Evolutionary conservation across 30 jellyfish, hydroid and myxozoan species (phyloP).

Genomic region (Cassiopea andromeda): DNA sequence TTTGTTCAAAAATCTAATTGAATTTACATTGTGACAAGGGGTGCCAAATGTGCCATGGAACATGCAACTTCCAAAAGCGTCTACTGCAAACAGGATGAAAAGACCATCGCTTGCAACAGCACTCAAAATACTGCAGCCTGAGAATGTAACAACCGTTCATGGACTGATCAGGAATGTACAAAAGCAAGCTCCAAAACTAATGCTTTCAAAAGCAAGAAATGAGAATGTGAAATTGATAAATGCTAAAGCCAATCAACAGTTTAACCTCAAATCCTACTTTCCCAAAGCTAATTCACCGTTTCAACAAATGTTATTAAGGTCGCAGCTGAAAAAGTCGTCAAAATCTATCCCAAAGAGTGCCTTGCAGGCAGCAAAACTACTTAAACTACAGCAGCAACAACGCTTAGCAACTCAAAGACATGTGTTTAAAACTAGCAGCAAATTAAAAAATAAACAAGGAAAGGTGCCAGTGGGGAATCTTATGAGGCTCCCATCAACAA

Average conservation of each 20-base stretch:
- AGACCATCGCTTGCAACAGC: conserved; percentile 49
- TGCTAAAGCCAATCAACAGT: background rate
- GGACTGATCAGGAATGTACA: background rate
- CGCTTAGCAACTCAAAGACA: conserved; percentile 14
- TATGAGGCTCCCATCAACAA: conserved; percentile 7
- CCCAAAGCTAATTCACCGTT: background rate
- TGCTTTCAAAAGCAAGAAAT: background rate
- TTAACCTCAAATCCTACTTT: background rate
- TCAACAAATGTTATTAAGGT: background rate
- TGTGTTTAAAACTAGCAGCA: background rate
- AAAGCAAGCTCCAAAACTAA: background rate
- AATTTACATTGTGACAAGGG: background rate
- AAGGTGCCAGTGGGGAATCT: background rate
- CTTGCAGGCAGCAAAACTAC: background rate
- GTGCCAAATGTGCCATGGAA: background rate
- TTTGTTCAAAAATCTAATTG: too few species aligned
- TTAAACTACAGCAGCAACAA: background rate
- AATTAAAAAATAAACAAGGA: background rate
- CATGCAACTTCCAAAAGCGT: background rate
- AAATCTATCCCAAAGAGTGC: background rate
- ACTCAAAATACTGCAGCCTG: conserved; percentile 32
- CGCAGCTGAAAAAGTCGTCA: background rate
- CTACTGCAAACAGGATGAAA: background rate
- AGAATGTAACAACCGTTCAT: background rate
- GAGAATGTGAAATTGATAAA: background rate